Evolutionary conservation across 2,888 invertebrate species (phyloP).

Genomic region (Aelia acuminata): DNA sequence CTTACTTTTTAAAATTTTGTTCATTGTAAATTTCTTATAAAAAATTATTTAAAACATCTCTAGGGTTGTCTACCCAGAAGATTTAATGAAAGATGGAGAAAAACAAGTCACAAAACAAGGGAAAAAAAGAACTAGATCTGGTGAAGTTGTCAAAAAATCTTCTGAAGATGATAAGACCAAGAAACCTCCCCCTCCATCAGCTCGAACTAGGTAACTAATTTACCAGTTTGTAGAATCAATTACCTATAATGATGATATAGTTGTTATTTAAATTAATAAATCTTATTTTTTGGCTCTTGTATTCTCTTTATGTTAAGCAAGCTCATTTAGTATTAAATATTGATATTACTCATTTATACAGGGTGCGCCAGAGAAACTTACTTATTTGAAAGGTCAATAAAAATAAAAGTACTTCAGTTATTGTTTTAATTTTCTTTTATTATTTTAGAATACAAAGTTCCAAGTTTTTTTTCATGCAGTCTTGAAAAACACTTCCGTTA

Average conservation of each 20-base stretch:
- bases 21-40: not conserved
- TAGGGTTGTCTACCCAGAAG: constrained; percentile 72
- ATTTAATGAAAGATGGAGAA: constrained; percentile 65
- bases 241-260: not conserved
- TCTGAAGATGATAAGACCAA: constrained; percentile 24
- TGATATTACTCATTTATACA: too few relatives aligned
- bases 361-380: too few relatives aligned
- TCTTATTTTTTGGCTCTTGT: too few relatives aligned
- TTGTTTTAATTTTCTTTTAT: too few relatives aligned
- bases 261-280: not conserved
- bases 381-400: too few relatives aligned
- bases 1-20: not conserved
- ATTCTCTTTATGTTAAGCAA: too few relatives aligned
- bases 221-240: not conserved
- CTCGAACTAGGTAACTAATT: constrained; percentile 45
- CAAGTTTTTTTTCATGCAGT: too few relatives aligned
- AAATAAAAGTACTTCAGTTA: too few relatives aligned
- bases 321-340: too few relatives aligned
- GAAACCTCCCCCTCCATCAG: constrained; percentile 24
- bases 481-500: too few relatives aligned
- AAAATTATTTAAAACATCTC: constrained; percentile 63
- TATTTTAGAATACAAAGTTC: too few relatives aligned
- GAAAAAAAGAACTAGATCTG: constrained; percentile 50
- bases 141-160: not conserved
- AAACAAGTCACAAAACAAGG: constrained; percentile 47